Percentiles rank a stretch among this genome's conserved stretches.
These are phyloP conservation scores for Hofmannophila pseudospretella DNA, from an alignment of 2,888 invertebrate species.

Conservation along the genomic window DNA sequence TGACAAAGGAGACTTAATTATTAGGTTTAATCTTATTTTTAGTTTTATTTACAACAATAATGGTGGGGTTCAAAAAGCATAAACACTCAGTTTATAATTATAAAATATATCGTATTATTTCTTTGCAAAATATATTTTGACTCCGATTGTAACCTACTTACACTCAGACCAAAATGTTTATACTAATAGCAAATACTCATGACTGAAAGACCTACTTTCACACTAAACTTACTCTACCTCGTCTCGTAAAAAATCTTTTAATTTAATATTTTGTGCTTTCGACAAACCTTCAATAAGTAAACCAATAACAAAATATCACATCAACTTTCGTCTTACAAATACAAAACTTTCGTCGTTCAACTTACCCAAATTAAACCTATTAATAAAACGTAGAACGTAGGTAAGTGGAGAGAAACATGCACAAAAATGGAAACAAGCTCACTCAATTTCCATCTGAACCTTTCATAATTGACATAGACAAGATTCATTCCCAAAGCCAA, in stretches of 20 bases:
- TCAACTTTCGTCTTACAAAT: neutral
- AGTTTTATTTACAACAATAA: neutral
- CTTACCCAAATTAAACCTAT: too few species aligned
- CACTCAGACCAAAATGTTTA: too few species aligned
- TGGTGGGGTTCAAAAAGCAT: slow-evolving; percentile 3
- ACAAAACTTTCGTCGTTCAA: neutral
- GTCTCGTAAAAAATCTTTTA: too few species aligned
- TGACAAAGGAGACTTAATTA: neutral
- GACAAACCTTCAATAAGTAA: too few species aligned
- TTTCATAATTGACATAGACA: slow-evolving; percentile 1
- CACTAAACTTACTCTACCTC: too few species aligned
- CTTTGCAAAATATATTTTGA: too few species aligned
- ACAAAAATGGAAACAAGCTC: neutral
- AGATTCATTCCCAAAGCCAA: neutral
- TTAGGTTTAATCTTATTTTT: neutral
- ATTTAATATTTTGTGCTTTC: too few species aligned
- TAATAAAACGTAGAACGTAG: neutral
- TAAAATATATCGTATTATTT: neutral
- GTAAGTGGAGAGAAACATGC: neutral
- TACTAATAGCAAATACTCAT: too few species aligned
- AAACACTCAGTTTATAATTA: neutral
- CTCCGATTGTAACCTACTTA: too few species aligned
- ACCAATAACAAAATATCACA: neutral
- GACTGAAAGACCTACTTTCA: too few species aligned
- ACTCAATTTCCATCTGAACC: slow-evolving; percentile 1